Evolutionary conservation across 2,888 invertebrate genomes (phyloP).

Genomic region (Drosophila peninsularis): DNA sequence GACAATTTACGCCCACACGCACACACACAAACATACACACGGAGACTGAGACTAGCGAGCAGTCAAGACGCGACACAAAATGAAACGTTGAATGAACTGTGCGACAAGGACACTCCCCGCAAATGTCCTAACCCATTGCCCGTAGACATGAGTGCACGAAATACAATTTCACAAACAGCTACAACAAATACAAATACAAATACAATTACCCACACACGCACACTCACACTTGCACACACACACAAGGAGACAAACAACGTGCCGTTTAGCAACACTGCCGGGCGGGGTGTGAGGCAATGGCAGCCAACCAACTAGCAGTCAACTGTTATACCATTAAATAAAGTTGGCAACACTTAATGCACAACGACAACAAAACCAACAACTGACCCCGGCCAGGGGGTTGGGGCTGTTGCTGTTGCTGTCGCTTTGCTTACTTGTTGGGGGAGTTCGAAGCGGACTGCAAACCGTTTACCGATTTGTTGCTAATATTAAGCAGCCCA

Average conservation of each 20-base stretch:
- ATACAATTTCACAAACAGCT: slow-evolving; percentile 65
- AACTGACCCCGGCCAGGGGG: slow-evolving; percentile 23
- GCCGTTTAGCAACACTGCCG: slow-evolving; percentile 64
- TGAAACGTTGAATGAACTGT: slow-evolving; percentile 62
- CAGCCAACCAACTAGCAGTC: slow-evolving; percentile 73
- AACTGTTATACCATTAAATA: slow-evolving; percentile 83
- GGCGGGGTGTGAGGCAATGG: slow-evolving; percentile 47
- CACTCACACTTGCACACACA: slow-evolving; percentile 25
- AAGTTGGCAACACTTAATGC: slow-evolving; percentile 83
- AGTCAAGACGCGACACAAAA: slow-evolving; percentile 50
- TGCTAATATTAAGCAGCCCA: slow-evolving; percentile 72
- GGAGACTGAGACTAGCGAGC: slow-evolving; percentile 27
- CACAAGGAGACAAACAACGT: slow-evolving; percentile 24
- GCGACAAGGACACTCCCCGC: slow-evolving; percentile 50
- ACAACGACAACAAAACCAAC: slow-evolving; percentile 72
- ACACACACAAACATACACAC: slow-evolving; percentile 30
- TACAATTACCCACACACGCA: slow-evolving; percentile 10
- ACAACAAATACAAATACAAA: slow-evolving; percentile 45
- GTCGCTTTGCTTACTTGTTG: slow-evolving; percentile 29
- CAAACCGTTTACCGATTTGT: slow-evolving; percentile 70
- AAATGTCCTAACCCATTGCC: slow-evolving; percentile 47
- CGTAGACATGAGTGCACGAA: slow-evolving; percentile 54
- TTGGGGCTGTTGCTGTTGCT: slow-evolving; percentile 10
- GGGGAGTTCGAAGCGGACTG: slow-evolving; percentile 28
- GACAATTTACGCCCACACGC: slow-evolving; percentile 76